phyloP scores from a whole-genome alignment of 2,888 invertebrate genomes.

The Eupithecia centaureata region DNA sequence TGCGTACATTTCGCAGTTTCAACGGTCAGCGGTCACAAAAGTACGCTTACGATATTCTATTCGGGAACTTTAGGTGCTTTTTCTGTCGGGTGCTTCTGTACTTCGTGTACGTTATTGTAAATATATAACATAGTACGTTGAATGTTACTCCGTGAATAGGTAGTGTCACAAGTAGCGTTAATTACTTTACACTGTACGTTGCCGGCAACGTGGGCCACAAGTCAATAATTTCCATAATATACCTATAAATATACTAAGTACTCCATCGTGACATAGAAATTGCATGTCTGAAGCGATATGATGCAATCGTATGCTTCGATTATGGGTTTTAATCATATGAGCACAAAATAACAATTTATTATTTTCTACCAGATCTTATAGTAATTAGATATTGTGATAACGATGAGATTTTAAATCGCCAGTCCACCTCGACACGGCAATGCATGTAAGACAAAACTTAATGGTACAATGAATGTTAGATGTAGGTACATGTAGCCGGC shows the following conservation, averaged over 20 bases:
- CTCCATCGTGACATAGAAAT: slow-evolving; percentile 38
- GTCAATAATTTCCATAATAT: slow-evolving; percentile 41
- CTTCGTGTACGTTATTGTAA: slow-evolving; percentile 81
- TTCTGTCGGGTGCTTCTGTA: slow-evolving; percentile 83
- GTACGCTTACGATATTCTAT: slow-evolving; percentile 79
- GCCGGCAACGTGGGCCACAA: slow-evolving; percentile 44
- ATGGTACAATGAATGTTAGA: slow-evolving; percentile 81
- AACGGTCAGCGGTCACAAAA: slow-evolving; percentile 65
- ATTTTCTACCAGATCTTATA: slow-evolving; percentile 79
- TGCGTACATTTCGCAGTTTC: slow-evolving; percentile 58
- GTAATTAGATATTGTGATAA: slow-evolving; percentile 82
- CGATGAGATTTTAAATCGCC: slow-evolving; percentile 80
- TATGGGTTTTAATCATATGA: slow-evolving; percentile 61
- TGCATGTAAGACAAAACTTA: slow-evolving; percentile 69
- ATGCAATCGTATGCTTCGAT: slow-evolving; percentile 42
- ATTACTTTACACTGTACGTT: slow-evolving; percentile 39
- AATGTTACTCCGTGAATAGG: slow-evolving; percentile 73
- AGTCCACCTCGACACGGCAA: slow-evolving; percentile 63
- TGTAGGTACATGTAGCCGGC: slow-evolving; percentile 65
- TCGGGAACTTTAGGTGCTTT: slow-evolving; percentile 83
- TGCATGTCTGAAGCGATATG: slow-evolving; percentile 37
- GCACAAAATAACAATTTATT: slow-evolving; percentile 79
- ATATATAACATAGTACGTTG: slow-evolving; percentile 75
- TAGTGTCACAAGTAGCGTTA: slow-evolving; percentile 65
- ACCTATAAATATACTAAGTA: slow-evolving; percentile 32